Conservation (phyloP, 2,797 vertebrate species). For the Luscinia luscinia region DNA sequence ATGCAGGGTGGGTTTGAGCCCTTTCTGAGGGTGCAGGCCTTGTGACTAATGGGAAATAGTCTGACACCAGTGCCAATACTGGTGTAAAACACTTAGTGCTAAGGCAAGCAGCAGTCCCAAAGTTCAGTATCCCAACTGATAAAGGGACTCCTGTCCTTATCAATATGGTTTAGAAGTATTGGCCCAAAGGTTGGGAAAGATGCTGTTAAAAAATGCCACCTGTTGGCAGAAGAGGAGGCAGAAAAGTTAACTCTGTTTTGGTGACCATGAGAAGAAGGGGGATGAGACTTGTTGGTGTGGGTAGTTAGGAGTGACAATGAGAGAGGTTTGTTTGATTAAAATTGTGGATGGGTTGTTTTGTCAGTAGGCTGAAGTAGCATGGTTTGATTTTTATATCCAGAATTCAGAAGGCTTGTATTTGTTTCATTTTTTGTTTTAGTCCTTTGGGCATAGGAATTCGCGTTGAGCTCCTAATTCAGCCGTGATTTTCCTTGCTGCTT, state of each 20-base stretch:
- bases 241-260: neutral
- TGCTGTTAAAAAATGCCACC: neutral
- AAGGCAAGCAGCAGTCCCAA: neutral
- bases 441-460: neutral
- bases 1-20: fast-evolving
- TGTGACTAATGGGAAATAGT: neutral
- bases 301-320: neutral
- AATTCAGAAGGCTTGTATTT: neutral
- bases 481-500: neutral
- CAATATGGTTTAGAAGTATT: neutral
- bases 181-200: neutral
- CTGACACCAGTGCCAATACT: neutral
- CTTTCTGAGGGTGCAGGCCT: neutral
- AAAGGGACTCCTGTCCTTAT: neutral
- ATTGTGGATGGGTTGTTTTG: neutral
- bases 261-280: neutral
- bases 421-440: neutral
- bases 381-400: neutral
- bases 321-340: neutral
- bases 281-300: neutral
- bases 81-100: neutral
- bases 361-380: neutral
- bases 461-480: neutral
- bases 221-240: neutral
- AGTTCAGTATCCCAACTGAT: neutral